A percentile compares a stretch with the other conserved stretches of the same genome.
Conservation (phyloP, 2,888 invertebrate genomes). For the Temnothorax rugatulus region DNA sequence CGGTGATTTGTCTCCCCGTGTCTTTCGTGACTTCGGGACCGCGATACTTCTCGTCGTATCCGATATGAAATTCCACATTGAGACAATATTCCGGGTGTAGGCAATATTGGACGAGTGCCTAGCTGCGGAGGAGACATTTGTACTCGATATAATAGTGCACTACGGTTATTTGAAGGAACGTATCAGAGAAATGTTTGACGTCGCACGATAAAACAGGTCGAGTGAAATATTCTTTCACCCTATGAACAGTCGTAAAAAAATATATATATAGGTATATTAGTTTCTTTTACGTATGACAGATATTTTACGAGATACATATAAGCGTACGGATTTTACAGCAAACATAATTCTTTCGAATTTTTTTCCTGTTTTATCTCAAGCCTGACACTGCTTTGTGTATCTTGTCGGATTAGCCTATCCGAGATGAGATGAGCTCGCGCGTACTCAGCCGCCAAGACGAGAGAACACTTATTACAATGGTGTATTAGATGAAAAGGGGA, state of each 20-base stretch:
- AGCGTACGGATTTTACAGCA: neutral
- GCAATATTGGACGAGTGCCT: conserved; percentile 47
- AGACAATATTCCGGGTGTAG: conserved; percentile 35
- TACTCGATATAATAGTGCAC: conserved; percentile 35
- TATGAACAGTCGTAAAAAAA: neutral
- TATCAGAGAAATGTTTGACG: conserved; percentile 36
- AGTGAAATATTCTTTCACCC: conserved; percentile 25
- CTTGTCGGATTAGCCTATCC: conserved; percentile 6
- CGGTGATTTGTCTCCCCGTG: conserved; percentile 47
- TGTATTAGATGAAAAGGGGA: conserved; percentile 69
- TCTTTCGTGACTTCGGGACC: neutral
- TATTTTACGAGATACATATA: neutral
- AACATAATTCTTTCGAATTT: neutral
- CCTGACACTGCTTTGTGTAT: neutral
- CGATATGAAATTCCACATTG: conserved; percentile 56
- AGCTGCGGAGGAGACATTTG: conserved; percentile 28
- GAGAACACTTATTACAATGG: conserved; percentile 67
- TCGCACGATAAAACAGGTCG: conserved; percentile 7
- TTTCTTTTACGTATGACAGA: neutral
- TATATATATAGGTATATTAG: neutral
- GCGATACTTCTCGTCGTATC: neutral
- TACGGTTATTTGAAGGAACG: conserved; percentile 27
- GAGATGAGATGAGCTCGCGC: neutral
- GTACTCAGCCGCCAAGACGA: conserved; percentile 23
- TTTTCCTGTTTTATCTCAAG: neutral